Evolutionary conservation across 2,113 vertebrate genomes (phyloP).

Genomic region (Rhinoderma darwinii): DNA sequence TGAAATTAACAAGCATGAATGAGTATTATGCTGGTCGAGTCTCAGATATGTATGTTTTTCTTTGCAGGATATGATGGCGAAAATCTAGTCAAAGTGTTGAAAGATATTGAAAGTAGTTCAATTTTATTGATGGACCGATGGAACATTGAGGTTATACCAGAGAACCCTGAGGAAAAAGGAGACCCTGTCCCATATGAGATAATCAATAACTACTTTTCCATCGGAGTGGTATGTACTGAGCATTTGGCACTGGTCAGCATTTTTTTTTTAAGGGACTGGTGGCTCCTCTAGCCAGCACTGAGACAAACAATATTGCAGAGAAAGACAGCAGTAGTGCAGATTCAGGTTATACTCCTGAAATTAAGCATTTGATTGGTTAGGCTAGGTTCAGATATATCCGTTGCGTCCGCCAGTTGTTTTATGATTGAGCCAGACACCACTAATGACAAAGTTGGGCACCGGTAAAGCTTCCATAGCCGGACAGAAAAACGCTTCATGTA

Average conservation of each 20-base stretch:
- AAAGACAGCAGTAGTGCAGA: not conserved
- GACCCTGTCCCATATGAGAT: conserved; percentile 92
- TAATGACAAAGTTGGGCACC: too few relatives aligned
- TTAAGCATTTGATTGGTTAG: not conserved
- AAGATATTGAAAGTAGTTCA: conserved; percentile 80
- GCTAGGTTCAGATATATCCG: too few relatives aligned
- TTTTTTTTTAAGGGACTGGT: not conserved
- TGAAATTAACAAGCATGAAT: not conserved
- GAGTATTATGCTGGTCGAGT: not conserved
- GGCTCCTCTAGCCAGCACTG: not conserved
- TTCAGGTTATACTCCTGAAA: not conserved
- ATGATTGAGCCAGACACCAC: too few relatives aligned
- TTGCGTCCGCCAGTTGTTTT: too few relatives aligned
- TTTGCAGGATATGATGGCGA: conserved; percentile 86
- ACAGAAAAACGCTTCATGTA: too few relatives aligned
- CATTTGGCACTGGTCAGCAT: not conserved
- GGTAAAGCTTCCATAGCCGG: too few relatives aligned
- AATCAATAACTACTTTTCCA: conserved; percentile 97
- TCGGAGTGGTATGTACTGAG: conserved; percentile 85
- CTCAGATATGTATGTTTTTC: not conserved
- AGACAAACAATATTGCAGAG: not conserved
- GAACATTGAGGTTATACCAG: conserved; percentile 83
- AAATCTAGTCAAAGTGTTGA: conserved; percentile 82
- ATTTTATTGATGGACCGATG: conserved; percentile 85
- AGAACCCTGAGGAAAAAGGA: conserved; percentile 78